phyloP scores from a whole-genome alignment of 2,797 vertebrate species.

The Tadarida brasiliensis region DNA sequence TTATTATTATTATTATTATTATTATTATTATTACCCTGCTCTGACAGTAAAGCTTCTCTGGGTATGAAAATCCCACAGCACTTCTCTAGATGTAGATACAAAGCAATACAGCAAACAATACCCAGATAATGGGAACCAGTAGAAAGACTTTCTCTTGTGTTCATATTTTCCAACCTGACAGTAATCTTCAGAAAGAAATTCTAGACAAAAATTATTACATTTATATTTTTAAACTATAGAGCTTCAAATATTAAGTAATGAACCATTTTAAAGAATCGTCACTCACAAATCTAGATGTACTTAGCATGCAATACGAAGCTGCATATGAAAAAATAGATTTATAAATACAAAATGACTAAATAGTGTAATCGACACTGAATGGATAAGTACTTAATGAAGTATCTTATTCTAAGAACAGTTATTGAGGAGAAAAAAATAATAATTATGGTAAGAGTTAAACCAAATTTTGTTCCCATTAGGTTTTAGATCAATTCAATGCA shows the following conservation, averaged over 20 bases:
- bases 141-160: constrained; percentile 14
- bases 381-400: constrained; percentile 65
- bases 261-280: constrained; percentile 35
- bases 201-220: constrained; percentile 9
- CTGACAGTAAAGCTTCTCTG: not conserved
- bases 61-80: not conserved
- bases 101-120: constrained; percentile 23
- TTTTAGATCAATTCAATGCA: constrained; percentile 6
- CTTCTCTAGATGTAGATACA: constrained; percentile 19
- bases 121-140: not conserved
- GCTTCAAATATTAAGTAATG: constrained; percentile 25
- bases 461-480: constrained; percentile 38
- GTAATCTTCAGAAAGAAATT: constrained; percentile 47
- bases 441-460: constrained; percentile 11
- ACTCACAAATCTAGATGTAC: constrained; percentile 60
- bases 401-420: constrained; percentile 39
- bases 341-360: constrained; percentile 73
- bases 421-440: constrained; percentile 35
- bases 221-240: constrained; percentile 39
- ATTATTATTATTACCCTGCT: not conserved
- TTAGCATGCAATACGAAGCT: constrained; percentile 58
- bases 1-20: not conserved
- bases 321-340: constrained; percentile 57
- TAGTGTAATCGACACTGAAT: constrained; percentile 64
- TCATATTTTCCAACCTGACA: not conserved